Base-by-base conservation (phyloP, 2,888 invertebrate species). In the Megamerina dolium region DNA sequence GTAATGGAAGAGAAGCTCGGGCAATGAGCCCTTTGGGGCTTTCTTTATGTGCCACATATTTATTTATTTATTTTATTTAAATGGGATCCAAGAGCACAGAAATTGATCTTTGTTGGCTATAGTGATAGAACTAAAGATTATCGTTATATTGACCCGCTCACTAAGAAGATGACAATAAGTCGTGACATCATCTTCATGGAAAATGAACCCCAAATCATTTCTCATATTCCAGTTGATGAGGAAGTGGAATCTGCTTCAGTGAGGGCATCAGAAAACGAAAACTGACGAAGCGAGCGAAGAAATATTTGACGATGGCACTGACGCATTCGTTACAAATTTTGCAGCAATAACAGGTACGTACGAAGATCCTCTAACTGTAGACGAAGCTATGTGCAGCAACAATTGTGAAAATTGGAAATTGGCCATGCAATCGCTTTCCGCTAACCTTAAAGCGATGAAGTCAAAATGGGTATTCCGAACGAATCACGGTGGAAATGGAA, bases 81-180 rank as follows among this genome's bases (percentile, higher is more conserved):
- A n/a, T n/a, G n/a, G 53, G 60, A 65, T 46, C 34, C 56, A 1
- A 68, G 65, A 43, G 45, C 59, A 37, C 46, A 51, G 17, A 51
- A 55, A 13, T n/a, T 30, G 13, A 30, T 30, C n/a, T n/a, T n/a
- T n/a, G n/a, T n/a, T n/a, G n/a, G n/a, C n/a, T n/a, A n/a, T n/a
- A n/a, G n/a, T n/a, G 10, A 10, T 6, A 9, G 8, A 10, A 23
- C 26, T 6, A 61, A 61, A 40, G 59, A 56, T 0, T 62, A 58
- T 37, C 18, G 47, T 6, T 41, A 49, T 43, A 53, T 49, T 10
- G 34, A 45, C 34, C 42, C 44, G 6, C 21, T 3, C 13, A 37
- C 46, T 4, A 46, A 26, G 26, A 37, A 43, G 13, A 20, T 47
- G 2, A 13, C 23, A 3, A 45, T 18, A 3, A 48, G 48, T 17